Evolutionary conservation across 2,888 invertebrate genomes (phyloP), one percentile per base, ranked within the genome.

Genomic region (Lithophane semibrunnea): DNA sequence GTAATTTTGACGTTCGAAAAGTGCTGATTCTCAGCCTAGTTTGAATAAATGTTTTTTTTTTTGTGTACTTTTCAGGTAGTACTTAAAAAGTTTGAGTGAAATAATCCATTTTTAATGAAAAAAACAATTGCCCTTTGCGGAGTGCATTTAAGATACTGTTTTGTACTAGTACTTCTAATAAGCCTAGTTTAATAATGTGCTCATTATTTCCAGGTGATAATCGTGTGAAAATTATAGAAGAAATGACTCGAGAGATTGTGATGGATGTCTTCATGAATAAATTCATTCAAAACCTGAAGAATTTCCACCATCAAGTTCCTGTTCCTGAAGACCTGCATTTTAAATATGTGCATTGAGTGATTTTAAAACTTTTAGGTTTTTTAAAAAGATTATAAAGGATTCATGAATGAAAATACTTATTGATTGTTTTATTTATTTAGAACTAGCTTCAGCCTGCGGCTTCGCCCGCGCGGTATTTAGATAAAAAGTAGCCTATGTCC

Each of bases 241-340:
- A 71, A 67, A 47, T 71, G 13, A 72, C 80, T 42, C 68, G 80
- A 0, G 42, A 83, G 3, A 21, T 65, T 13, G 60, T 79, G 8
- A 72, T 81, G 49, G 56, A 79, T 60, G 68, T 79, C 0, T 79
- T 83, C 18, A 54, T 79, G 54, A 83, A 81, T 2, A 83, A 79
- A 56, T 84, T 13, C 13, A 65, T 84, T 13, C 21, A 84, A 13
- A 73, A 73, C 42, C 8, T 84, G 3, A 80, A 73, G 44, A 60
- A 73, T 10, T 73, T 84, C 16, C 54, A 29, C 12, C 10, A 49
- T 4, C 37, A 29, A 10, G 42, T 73, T 13, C 49, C 84, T 2
- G 3, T 66, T 21, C 16, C 49, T 0, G 65, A 82, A 44, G 44
- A 69, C 16, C 24, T 83, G 16, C 72, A 69, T 79, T 73, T 42